Evolutionary conservation across 2,888 invertebrate genomes (phyloP), one percentile per base, ranked within the genome.

Genomic region (Nomada fucata): DNA sequence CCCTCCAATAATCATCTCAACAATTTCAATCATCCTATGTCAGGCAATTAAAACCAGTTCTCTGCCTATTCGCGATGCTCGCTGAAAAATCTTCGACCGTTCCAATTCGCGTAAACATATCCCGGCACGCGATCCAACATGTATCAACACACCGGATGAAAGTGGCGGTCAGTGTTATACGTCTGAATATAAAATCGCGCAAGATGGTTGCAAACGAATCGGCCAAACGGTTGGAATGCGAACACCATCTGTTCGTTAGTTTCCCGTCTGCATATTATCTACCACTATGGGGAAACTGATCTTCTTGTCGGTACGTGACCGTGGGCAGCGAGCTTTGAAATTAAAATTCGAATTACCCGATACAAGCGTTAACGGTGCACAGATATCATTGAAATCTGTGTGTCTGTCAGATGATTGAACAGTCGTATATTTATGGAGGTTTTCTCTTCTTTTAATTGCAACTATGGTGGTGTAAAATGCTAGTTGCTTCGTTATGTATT

Each of bases 141-240:
- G 71, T 76, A 75, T 79, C 70, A 72, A 72, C 50, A 42, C 20
- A 20, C 52, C 11, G 69, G 52, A 47, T 67, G 77, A 80, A 77
- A 80, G 79, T 80, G 79, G 70, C 55, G 72, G 71, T 47, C 72
- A 77, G 50, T 80, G 80, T 80, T 80, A 29, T 55, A 72, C 77
- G 80, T 68, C 77, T 59, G 78, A 78, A 79, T 79, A 61, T 26
- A 74, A 79, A 78, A 81, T 81, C 44, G 69, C 36, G 36, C 47
- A 50, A 53, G 64, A 64, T 65, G 64, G 64, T n/a, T 53, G 68
- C 47, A 70, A 78, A 74, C 73, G 73, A 60, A 53, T 64, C 60
- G 73, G 64, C 65, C 60, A 70, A 65, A 64, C 65, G 36, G 53
- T 55, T 65, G 70, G 69, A 79, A 81, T 81, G 79, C 60, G 65